phyloP scores from a whole-genome alignment of 2,113 vertebrate species.

The Galemys pyrenaicus region DNA sequence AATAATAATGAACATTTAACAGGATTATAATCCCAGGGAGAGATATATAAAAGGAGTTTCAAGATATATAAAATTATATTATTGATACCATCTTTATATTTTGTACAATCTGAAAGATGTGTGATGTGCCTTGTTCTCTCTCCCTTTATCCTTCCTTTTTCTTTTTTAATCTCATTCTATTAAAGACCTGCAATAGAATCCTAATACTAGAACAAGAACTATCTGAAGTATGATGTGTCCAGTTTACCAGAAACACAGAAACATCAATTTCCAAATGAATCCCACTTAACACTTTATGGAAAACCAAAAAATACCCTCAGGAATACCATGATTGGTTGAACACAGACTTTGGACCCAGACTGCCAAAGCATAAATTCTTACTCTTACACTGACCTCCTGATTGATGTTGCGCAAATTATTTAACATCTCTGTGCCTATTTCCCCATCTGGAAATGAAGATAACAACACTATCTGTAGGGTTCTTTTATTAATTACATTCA shows the following conservation, averaged over 20 bases:
- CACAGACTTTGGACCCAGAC: not conserved
- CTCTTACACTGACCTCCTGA: not conserved
- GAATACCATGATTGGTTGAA: not conserved
- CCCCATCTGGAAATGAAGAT: conserved; percentile 6
- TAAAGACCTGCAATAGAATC: not conserved
- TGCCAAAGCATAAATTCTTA: not conserved
- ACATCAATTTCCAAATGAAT: not conserved
- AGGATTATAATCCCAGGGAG: not conserved
- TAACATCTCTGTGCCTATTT: not conserved
- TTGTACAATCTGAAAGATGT: not conserved
- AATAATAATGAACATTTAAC: not conserved
- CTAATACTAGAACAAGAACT: not conserved
- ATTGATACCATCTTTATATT: not conserved
- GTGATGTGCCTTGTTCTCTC: not conserved
- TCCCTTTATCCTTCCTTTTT: not conserved
- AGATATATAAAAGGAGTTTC: not conserved
- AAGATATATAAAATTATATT: conserved; percentile 8
- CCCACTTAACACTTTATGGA: not conserved
- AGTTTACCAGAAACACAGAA: conserved; percentile 7
- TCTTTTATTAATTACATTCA: not conserved
- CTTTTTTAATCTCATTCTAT: not conserved
- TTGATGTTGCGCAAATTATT: not conserved
- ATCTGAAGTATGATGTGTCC: not conserved
- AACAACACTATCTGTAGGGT: not conserved
- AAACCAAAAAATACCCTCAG: not conserved